phyloP scores from a whole-genome alignment of 1,140 invertebrate genomes.

The Vanessa atalanta region DNA sequence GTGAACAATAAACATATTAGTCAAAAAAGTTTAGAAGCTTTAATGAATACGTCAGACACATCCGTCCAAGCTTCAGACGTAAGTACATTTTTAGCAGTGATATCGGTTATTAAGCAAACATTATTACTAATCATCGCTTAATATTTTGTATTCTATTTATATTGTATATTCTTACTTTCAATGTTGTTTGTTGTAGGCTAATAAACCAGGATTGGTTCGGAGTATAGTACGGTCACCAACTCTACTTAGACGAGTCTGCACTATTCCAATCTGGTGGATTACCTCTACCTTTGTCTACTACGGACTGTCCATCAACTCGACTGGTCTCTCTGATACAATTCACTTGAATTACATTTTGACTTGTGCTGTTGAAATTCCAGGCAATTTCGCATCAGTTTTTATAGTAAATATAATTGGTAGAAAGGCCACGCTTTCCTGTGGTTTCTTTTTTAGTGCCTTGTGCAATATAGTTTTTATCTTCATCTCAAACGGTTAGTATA shows the following conservation, averaged over 20 bases:
- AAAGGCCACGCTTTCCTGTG: conserved; percentile 81
- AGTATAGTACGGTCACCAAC: conserved; percentile 75
- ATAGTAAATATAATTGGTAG: conserved; percentile 84
- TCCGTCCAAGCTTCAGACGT: not conserved
- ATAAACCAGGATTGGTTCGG: conserved; percentile 12
- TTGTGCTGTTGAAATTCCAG: conserved; percentile 86
- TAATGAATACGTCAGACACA: conserved; percentile 49
- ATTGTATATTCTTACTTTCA: conserved; percentile 81
- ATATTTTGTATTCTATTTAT: conserved; percentile 40
- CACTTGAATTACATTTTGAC: conserved; percentile 87
- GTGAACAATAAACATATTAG: conserved; percentile 85
- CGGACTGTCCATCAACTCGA: conserved; percentile 90
- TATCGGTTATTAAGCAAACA: not conserved
- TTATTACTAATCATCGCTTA: not conserved
- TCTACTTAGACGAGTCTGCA: conserved; percentile 84
- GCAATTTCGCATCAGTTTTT: conserved; percentile 84
- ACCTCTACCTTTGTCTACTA: conserved; percentile 90
- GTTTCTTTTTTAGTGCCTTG: conserved; percentile 83
- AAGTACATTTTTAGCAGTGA: not conserved
- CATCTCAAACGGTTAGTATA: conserved; percentile 49
- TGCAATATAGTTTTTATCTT: conserved; percentile 55
- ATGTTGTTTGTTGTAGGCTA: conserved; percentile 11
- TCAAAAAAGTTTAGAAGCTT: conserved; percentile 80
- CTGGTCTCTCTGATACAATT: conserved; percentile 86
- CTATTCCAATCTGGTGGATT: conserved; percentile 87